Evolutionary conservation across 1,140 invertebrate genomes (phyloP).

Genomic region (Stegodyphus dumicola): DNA sequence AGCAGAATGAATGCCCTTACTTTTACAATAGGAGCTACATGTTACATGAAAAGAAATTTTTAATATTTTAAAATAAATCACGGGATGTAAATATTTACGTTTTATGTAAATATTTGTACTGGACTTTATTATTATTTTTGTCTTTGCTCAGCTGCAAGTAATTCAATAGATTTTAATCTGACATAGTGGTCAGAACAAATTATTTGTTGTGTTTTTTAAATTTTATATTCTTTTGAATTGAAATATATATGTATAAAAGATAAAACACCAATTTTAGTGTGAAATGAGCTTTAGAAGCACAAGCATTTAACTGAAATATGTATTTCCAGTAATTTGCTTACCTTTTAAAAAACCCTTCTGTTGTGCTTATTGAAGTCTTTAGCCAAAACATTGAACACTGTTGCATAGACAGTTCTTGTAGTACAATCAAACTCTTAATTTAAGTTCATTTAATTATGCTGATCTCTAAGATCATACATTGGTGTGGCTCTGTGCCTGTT

Average conservation of each 20-base stretch:
- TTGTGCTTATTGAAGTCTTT: constrained; percentile 57
- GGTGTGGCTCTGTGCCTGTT: constrained; percentile 57
- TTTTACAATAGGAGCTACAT: no score
- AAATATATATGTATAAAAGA: no score
- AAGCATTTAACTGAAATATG: not conserved
- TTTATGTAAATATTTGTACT: no score
- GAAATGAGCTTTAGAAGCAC: no score
- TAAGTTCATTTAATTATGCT: constrained; percentile 57
- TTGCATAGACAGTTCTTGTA: constrained; percentile 50
- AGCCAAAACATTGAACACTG: constrained; percentile 55
- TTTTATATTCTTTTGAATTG: not conserved
- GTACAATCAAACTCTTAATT: constrained; percentile 61
- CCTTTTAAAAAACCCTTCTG: constrained; percentile 4
- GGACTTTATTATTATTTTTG: no score
- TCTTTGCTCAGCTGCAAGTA: no score
- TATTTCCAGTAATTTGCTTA: constrained; percentile 31
- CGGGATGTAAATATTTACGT: no score
- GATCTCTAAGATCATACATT: constrained; percentile 59
- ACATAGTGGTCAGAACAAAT: not conserved
- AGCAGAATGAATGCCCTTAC: no score
- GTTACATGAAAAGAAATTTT: no score
- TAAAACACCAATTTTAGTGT: no score
- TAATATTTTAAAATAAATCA: no score
- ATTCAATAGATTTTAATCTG: no score
- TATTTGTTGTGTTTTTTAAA: not conserved